phyloP scores from a whole-genome alignment of 30 jellyfish, hydroid and myxozoan species.

The Pelagia noctiluca region DNA sequence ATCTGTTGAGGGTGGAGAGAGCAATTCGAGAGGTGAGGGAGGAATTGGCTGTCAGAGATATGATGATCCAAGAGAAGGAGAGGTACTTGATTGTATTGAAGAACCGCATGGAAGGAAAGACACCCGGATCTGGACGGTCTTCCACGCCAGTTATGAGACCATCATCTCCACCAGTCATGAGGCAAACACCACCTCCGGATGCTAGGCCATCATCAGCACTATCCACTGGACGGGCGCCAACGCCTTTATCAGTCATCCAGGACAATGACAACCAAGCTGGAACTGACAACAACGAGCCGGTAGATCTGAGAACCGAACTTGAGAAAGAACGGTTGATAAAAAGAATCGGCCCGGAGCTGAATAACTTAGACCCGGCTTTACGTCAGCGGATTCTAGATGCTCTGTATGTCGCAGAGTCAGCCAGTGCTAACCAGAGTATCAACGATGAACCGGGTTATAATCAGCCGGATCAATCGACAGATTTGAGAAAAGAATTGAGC shows the following conservation, averaged over 20 bases:
- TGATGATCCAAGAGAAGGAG: constrained; percentile 92
- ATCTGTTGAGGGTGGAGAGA: constrained; percentile 69
- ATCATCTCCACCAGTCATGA: no score
- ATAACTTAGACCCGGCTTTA: constrained; percentile 60
- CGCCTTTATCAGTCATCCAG: no score
- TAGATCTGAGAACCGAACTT: constrained; percentile 70
- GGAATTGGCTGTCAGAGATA: constrained; percentile 83
- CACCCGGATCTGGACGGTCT: constrained; percentile 15
- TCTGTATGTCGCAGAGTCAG: constrained; percentile 32
- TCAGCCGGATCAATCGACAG: not conserved
- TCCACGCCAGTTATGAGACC: constrained; percentile 19
- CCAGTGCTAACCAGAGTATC: not conserved
- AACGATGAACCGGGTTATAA: not conserved
- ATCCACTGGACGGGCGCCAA: no score
- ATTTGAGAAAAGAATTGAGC: constrained; percentile 9
- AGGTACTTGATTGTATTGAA: constrained; percentile 64
- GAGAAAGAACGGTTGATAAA: constrained; percentile 84
- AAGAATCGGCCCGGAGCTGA: constrained; percentile 84
- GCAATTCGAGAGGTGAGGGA: constrained; percentile 85
- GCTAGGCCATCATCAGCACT: no score
- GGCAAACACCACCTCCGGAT: no score
- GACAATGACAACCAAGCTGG: no score
- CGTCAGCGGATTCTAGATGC: constrained; percentile 77
- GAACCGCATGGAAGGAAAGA: constrained; percentile 57
- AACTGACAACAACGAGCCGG: constrained; percentile 17